Conservation (phyloP, 2,113 vertebrate species). For the Casuarius casuarius region DNA sequence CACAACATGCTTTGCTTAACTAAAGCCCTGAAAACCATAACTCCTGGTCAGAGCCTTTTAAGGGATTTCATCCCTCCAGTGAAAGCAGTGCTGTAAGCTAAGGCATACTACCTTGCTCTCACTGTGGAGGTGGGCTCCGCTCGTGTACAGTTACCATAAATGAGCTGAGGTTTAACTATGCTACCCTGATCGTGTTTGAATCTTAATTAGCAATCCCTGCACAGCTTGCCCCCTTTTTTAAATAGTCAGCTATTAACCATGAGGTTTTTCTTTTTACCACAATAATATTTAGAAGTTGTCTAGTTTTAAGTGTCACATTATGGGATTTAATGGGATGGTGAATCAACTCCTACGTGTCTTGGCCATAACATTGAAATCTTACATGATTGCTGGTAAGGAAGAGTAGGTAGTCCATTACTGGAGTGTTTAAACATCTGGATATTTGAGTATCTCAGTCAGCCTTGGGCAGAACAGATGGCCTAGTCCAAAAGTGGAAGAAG, state of each 20-base stretch:
- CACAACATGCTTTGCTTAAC: neutral
- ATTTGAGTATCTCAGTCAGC: neutral
- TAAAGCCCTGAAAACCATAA: neutral
- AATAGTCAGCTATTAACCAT: neutral
- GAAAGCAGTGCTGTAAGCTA: neutral
- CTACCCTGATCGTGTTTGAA: neutral
- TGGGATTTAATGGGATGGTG: neutral
- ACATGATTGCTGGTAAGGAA: neutral
- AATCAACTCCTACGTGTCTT: neutral
- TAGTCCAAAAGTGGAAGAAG: neutral
- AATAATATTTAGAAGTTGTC: neutral
- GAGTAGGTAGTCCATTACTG: neutral
- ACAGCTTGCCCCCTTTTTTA: neutral
- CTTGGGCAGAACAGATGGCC: neutral
- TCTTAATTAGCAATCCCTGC: neutral
- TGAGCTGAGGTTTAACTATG: neutral
- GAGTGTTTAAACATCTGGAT: neutral
- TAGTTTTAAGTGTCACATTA: neutral
- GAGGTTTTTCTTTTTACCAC: neutral
- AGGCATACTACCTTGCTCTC: neutral
- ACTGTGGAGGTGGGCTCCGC: neutral
- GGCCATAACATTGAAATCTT: neutral
- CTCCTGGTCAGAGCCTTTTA: neutral
- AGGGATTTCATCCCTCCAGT: neutral
- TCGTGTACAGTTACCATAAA: accelerated